Conservation (phyloP, 2,888 invertebrate genomes). For the Lepidochrysops patricia region DNA sequence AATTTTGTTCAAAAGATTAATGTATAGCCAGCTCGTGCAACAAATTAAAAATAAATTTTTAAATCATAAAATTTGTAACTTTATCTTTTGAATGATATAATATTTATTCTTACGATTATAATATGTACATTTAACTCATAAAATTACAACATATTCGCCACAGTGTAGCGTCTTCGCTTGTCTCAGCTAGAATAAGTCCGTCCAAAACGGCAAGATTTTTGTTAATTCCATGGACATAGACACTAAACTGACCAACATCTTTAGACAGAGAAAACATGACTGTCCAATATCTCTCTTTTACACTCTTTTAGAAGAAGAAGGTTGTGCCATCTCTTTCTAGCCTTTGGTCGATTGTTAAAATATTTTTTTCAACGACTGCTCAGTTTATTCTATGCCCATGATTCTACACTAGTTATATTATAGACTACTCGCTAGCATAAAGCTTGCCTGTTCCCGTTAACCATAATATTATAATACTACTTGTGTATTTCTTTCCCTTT, state of each 20-base stretch:
- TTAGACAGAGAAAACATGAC: not conserved
- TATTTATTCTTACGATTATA: not conserved
- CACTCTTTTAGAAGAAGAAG: not conserved
- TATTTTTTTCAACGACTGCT: not conserved
- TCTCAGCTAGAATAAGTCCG: slow-evolving; percentile 47
- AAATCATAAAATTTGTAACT: not conserved
- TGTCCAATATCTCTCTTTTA: not conserved
- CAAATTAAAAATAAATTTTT: not conserved
- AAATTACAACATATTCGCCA: slow-evolving; percentile 5
- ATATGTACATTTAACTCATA: not conserved
- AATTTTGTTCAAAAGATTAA: not conserved
- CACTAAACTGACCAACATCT: not conserved
- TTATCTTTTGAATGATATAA: not conserved
- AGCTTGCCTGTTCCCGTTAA: not conserved
- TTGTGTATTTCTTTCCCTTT: not conserved
- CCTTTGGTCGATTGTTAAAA: not conserved
- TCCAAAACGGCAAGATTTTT: slow-evolving; percentile 55
- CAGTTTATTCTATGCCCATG: not conserved
- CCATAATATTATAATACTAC: not conserved
- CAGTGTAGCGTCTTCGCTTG: slow-evolving; percentile 8
- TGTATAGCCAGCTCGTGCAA: too few relatives aligned
- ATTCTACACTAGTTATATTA: not conserved
- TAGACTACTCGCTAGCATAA: not conserved
- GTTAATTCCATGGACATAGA: slow-evolving; percentile 29
- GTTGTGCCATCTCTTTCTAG: not conserved